Percentiles rank a stretch among this genome's conserved stretches.
These are phyloP conservation scores for Dynastes hyllus DNA, from an alignment of 2,888 invertebrate genomes.

Conservation along the genomic window DNA sequence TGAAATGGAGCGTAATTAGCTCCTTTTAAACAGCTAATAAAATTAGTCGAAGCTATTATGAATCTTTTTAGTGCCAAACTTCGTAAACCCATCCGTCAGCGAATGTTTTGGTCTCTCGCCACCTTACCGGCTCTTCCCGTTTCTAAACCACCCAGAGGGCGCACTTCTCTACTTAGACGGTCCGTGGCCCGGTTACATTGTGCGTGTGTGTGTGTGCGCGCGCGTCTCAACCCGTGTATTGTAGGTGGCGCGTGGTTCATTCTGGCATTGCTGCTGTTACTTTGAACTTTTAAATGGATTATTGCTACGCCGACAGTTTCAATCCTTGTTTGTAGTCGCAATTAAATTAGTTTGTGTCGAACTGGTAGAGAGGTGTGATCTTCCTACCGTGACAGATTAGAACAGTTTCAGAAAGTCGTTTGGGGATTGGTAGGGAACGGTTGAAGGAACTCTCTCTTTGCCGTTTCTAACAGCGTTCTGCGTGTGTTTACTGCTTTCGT, in stretches of 20 bases:
- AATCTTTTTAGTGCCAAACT: constrained; percentile 51
- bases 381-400: constrained; percentile 51
- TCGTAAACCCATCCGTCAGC: constrained; percentile 37
- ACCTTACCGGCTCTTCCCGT: background rate
- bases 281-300: constrained; percentile 54
- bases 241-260: constrained; percentile 32
- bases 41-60: constrained; percentile 53
- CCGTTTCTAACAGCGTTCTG: background rate
- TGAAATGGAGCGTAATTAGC: constrained; percentile 51
- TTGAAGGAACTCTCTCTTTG: constrained; percentile 6
- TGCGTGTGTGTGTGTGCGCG: background rate
- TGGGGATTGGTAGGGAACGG: constrained; percentile 20
- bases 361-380: constrained; percentile 49
- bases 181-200: constrained; percentile 15
- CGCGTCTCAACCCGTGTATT: background rate
- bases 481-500: background rate
- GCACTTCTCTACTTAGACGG: background rate
- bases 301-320: constrained; percentile 53
- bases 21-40: constrained; percentile 52
- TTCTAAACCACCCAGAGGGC: background rate
- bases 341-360: constrained; percentile 51
- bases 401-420: constrained; percentile 46
- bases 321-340: constrained; percentile 53
- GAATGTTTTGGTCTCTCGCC: constrained; percentile 22
- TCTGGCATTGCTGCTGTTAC: constrained; percentile 37